Conservation (phyloP, 2,113 vertebrate species). For the Panthera tigris region DNA sequence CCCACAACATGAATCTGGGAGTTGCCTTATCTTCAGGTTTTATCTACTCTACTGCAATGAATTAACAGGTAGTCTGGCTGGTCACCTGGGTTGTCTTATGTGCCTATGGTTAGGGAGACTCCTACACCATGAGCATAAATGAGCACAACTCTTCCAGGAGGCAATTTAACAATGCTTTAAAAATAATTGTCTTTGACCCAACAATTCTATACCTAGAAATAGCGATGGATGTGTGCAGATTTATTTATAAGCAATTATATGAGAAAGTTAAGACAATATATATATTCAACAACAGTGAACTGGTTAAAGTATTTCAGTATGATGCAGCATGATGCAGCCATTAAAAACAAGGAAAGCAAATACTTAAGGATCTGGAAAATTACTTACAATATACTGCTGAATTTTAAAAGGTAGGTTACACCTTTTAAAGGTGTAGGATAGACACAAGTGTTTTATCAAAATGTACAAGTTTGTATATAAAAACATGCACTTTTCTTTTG, state of each 20-base stretch:
- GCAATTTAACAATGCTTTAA: background rate
- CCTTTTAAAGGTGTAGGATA: background rate
- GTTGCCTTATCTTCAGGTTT: background rate
- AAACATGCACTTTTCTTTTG: background rate
- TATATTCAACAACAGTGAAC: background rate
- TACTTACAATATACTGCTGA: background rate
- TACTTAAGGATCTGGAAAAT: conserved; percentile 6
- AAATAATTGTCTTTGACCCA: background rate
- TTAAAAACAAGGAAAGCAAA: conserved; percentile 26
- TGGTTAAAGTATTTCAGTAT: conserved; percentile 33
- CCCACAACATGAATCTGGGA: background rate
- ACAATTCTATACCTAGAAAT: background rate
- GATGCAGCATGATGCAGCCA: background rate
- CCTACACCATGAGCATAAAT: background rate
- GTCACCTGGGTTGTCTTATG: background rate
- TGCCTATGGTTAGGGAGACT: background rate
- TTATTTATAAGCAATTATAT: conserved; percentile 7
- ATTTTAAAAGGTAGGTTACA: background rate
- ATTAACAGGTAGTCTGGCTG: background rate
- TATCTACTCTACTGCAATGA: background rate
- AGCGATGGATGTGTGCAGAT: background rate
- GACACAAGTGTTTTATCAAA: conserved; percentile 9
- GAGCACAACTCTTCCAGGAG: background rate
- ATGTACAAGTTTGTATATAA: background rate
- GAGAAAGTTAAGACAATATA: background rate